Evolutionary conservation across 2,797 vertebrate genomes (phyloP), one percentile per base, ranked within the genome.

Genomic region (Cuculus canorus): DNA sequence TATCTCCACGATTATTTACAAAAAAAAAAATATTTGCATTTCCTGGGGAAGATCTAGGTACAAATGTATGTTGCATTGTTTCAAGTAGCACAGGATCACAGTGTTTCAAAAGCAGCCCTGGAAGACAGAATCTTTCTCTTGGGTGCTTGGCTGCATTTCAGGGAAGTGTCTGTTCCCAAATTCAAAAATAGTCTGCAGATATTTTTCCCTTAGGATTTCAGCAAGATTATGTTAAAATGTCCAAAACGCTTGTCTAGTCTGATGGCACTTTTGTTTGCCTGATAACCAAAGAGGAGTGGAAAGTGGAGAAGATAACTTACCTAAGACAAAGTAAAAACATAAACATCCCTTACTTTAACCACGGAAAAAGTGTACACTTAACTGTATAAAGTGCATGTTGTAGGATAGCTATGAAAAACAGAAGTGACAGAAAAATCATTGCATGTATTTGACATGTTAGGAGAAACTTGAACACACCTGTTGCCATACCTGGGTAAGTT

Each of bases 351-450:
- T 41, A 32, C 17, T 39, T 72, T 24, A 37, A 2, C 9, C 11
- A 17, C 3, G 11, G 27, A 7, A 43, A 47, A 64, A 56, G 10
- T 15, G 0, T 53, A 21, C 13, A 45, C 8, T 2, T 45, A 3
- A 24, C 19, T 61, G 7, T 57, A 61, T 8, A 47, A 66, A 80
- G 52, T 23, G 1, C 33, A 16, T 39, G 3, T 41, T 77, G 18
- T 22, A 64, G 9, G 9, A 22, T 15, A 45, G 1, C 1, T 37
- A 21, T 33, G 39, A 70, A 71, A 64, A 79, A 1, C 4, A 33
- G 8, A 82, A 33, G 9, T 66, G 35, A 35, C 15, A 63, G 17
- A 33, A 70, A 86, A 57, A 3, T 57, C 9, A 50, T 18, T 65
- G 14, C 14, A 35, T 13, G 1, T 22, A 19, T 75, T 70, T 80